phyloP scores from a whole-genome alignment of 2,888 invertebrate genomes.

The Lochmaea crataegi region DNA sequence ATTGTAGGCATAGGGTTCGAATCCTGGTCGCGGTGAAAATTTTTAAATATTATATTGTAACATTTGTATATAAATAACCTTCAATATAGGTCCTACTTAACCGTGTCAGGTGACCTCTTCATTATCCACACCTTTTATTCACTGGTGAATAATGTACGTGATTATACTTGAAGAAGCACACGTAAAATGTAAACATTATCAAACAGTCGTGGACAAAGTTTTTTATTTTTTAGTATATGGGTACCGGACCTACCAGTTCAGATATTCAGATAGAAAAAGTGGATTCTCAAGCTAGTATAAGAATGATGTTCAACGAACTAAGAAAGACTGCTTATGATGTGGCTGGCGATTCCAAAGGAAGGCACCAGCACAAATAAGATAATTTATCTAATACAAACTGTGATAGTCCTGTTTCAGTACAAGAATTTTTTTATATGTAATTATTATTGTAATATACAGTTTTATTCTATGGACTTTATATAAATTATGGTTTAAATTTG shows the following conservation, averaged over 20 bases:
- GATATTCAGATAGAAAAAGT: conserved; percentile 25
- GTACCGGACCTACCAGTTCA: not conserved
- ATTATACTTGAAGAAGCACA: too few relatives aligned
- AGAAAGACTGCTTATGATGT: conserved; percentile 45
- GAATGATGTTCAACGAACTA: conserved; percentile 44
- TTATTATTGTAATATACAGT: conserved; percentile 1
- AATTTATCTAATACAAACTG: not conserved
- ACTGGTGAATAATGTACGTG: too few relatives aligned
- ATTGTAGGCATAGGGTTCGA: too few relatives aligned
- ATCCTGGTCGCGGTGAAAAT: too few relatives aligned
- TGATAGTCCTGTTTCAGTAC: conserved; percentile 16
- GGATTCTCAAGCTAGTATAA: conserved; percentile 43
- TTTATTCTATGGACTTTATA: not conserved
- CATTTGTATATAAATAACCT: too few relatives aligned
- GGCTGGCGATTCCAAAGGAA: not conserved
- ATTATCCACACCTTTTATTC: too few relatives aligned
- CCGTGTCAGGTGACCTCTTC: too few relatives aligned
- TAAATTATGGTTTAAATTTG: not conserved
- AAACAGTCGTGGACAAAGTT: not conserved
- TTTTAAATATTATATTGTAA: too few relatives aligned
- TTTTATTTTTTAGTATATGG: conserved; percentile 7
- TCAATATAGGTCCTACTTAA: too few relatives aligned
- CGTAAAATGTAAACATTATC: too few relatives aligned
- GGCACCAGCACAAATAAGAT: conserved; percentile 19
- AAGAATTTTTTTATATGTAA: not conserved